Evolutionary conservation across 2,888 invertebrate species (phyloP).

Genomic region (Aphrophora alni): DNA sequence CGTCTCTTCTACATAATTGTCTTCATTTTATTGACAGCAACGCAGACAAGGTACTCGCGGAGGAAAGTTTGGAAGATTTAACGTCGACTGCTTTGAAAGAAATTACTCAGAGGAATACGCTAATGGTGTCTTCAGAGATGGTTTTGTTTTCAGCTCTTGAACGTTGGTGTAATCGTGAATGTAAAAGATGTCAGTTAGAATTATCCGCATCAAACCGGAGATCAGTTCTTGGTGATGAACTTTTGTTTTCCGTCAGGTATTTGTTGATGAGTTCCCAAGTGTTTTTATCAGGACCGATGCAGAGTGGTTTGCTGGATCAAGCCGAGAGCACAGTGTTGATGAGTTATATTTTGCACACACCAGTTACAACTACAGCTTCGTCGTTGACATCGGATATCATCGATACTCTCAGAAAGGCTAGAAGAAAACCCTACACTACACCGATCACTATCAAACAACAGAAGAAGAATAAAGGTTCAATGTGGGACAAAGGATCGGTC

Average conservation of each 20-base stretch:
- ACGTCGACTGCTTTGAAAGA: conserved; percentile 68
- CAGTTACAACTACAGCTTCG: conserved; percentile 41
- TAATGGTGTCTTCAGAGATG: conserved; percentile 64
- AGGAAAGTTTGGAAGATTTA: conserved; percentile 67
- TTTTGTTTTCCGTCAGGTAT: conserved; percentile 70
- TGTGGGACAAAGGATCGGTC: neutral
- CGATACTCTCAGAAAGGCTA: conserved; percentile 59
- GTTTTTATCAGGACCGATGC: conserved; percentile 66
- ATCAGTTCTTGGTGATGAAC: conserved; percentile 58
- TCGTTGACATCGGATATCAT: conserved; percentile 57
- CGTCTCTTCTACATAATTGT: conserved; percentile 71
- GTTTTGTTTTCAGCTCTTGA: conserved; percentile 67
- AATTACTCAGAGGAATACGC: conserved; percentile 71
- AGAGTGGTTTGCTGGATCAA: conserved; percentile 62
- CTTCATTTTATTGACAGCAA: conserved; percentile 67
- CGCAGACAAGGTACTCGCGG: conserved; percentile 61
- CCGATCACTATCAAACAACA: conserved; percentile 59
- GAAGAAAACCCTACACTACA: conserved; percentile 59
- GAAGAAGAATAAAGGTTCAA: conserved; percentile 55
- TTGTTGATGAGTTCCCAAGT: conserved; percentile 70
- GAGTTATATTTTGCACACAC: conserved; percentile 49
- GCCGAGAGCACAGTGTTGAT: conserved; percentile 59
- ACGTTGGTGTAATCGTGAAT: conserved; percentile 66
- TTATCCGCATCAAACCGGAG: conserved; percentile 62
- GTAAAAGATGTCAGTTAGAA: conserved; percentile 61